Evolutionary conservation across 2,797 vertebrate genomes (phyloP).

Genomic region (Micrastur ruficollis): DNA sequence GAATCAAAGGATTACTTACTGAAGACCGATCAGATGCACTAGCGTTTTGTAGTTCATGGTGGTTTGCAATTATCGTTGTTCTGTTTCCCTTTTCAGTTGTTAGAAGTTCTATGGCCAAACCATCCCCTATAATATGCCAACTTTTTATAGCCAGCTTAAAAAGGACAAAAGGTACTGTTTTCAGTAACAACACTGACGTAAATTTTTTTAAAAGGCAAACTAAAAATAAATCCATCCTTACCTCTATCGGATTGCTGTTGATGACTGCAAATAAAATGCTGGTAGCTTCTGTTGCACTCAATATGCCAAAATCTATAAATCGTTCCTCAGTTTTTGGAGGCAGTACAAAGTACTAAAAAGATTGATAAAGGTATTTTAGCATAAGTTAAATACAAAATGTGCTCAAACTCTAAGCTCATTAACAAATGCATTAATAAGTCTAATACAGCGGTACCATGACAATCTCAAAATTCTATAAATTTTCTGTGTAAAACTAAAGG

Average conservation of each 20-base stretch:
- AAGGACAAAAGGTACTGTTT: conserved; percentile 48
- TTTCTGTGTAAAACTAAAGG: not conserved
- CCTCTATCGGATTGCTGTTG: conserved; percentile 99
- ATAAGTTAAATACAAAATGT: not conserved
- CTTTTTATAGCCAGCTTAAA: conserved; percentile 92
- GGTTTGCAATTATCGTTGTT: conserved; percentile 80
- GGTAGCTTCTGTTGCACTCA: conserved; percentile 90
- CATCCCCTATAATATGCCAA: conserved; percentile 95
- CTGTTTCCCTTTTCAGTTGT: conserved; percentile 89
- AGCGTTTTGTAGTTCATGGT: conserved; percentile 84
- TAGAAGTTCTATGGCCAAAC: conserved; percentile 91
- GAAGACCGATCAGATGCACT: conserved; percentile 86
- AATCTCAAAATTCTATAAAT: not conserved
- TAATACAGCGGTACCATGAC: not conserved
- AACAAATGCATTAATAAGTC: not conserved
- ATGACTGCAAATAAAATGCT: conserved; percentile 90
- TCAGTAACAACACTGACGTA: not conserved
- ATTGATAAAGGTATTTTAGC: conserved; percentile 25
- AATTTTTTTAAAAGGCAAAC: not conserved
- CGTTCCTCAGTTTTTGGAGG: conserved; percentile 87
- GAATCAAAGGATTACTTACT: conserved; percentile 75
- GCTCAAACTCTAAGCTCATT: not conserved
- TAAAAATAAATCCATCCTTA: conserved; percentile 67
- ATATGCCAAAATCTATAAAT: conserved; percentile 91
- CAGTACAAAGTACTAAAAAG: conserved; percentile 87